Evolutionary conservation across 2,888 invertebrate genomes (phyloP), one percentile per base, ranked within the genome.

Genomic region (Agrenia bidenticulata): DNA sequence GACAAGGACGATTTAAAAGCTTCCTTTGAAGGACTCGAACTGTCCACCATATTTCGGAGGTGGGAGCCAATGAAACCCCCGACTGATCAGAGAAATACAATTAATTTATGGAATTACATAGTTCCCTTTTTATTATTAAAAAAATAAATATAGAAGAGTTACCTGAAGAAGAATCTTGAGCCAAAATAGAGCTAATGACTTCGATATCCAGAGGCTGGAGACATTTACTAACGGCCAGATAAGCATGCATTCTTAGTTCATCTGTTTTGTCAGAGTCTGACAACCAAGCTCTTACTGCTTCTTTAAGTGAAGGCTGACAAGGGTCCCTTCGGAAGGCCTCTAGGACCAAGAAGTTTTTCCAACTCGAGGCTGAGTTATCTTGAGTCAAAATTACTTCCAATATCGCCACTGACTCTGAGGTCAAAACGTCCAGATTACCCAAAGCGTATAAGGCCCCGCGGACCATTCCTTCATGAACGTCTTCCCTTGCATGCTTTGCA

Each of bases 311-410:
- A 11, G 58, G 59, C 27, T 71, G 67, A 45, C 74, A 74, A 11
- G 74, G 67, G 37, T 71, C 68, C 39, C 70, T 53, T 49, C 74
- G 32, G 49, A 66, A 73, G 2, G 70, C 66, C 19, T 66, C 61
- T 17, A 73, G 49, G 11, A 66, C 68, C 23, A 64, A 61, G 13
- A 70, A 59, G 59, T 50, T 55, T 23, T 64, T 50, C 45, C 65
- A 56, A 11, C 19, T 57, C 51, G 26, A 17, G 9, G 19, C 21
- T 5, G 37, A 15, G 15, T 24, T 39, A 15, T 39, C 21, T 21
- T 32, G 7, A 1, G 4, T 41, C 26, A 72, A 24, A 56, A 65
- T 63, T 11, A 62, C 51, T 9, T 50, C 27, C 11, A 73, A 58
- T 11, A 37, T 49, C 1, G 21, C 26, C 4, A 73, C 71, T 21